phyloP scores from a whole-genome alignment of 2,888 invertebrate genomes.

The Coelinius sp. region DNA sequence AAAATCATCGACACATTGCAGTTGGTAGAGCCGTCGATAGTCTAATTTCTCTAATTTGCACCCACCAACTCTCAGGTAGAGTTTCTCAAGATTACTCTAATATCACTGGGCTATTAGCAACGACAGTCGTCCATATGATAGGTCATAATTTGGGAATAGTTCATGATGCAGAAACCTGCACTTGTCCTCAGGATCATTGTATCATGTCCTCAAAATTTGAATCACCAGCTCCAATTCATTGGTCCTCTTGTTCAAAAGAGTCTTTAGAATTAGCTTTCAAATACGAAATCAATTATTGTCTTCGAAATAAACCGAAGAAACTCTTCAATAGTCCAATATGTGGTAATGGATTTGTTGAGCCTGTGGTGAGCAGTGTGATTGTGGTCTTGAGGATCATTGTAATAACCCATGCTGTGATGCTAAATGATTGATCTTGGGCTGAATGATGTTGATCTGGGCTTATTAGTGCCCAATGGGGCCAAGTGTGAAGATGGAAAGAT shows the following conservation, averaged over 20 bases:
- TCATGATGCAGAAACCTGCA: constrained; percentile 90
- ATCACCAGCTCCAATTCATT: constrained; percentile 85
- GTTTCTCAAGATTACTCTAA: constrained; percentile 94
- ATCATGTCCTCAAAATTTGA: constrained; percentile 98
- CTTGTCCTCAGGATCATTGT: constrained; percentile 90
- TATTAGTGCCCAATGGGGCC: constrained; percentile 95
- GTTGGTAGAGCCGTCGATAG: constrained; percentile 98
- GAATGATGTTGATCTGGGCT: constrained; percentile 92
- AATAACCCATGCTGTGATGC: constrained; percentile 87
- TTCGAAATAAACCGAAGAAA: constrained; percentile 88
- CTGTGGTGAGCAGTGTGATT: constrained; percentile 97
- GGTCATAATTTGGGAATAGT: constrained; percentile 99
- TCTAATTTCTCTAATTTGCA: constrained; percentile 98
- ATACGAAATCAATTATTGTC: constrained; percentile 93
- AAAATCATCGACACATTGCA: too few species aligned
- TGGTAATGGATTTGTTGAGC: constrained; percentile 96
- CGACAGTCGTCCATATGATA: constrained; percentile 98
- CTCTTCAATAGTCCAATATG: constrained; percentile 90
- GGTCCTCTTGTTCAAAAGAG: constrained; percentile 96
- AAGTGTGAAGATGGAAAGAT: constrained; percentile 90
- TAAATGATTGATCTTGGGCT: constrained; percentile 89
- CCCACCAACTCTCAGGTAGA: constrained; percentile 96
- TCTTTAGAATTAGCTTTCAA: constrained; percentile 91
- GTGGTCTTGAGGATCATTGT: constrained; percentile 83
- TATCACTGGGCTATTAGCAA: constrained; percentile 92